A percentile compares a stretch with the other conserved stretches of the same genome.
Evolutionary conservation across 1,140 invertebrate genomes (phyloP).

Genomic region (Protaetia brevitarsis): DNA sequence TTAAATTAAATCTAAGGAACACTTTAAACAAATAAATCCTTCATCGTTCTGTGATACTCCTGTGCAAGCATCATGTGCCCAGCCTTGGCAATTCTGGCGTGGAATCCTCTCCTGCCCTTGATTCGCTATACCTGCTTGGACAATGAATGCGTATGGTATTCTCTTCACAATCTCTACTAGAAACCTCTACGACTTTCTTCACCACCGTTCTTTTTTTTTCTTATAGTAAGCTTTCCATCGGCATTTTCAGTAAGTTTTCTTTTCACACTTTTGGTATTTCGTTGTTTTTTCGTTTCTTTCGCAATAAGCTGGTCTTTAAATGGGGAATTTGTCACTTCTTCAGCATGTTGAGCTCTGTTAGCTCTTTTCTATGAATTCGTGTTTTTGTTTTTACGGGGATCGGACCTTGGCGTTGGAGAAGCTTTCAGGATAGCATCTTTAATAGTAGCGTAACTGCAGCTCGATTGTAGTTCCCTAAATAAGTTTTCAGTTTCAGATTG

Average conservation of each 20-base stretch:
- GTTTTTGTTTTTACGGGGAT: too few relatives aligned
- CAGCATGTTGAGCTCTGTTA: too few relatives aligned
- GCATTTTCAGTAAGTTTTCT: constrained; percentile 19
- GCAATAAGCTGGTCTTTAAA: too few relatives aligned
- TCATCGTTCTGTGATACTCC: constrained; percentile 4
- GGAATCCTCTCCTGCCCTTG: constrained; percentile 16
- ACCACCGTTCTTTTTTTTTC: constrained; percentile 22
- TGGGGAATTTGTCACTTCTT: too few relatives aligned
- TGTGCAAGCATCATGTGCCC: constrained; percentile 20
- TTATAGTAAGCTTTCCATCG: constrained; percentile 13
- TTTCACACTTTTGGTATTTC: too few relatives aligned
- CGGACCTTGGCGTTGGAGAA: constrained; percentile 9
- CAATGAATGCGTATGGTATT: too few relatives aligned
- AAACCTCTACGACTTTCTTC: too few relatives aligned
- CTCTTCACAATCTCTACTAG: too few relatives aligned
- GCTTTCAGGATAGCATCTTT: constrained; percentile 19
- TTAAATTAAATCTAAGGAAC: neutral
- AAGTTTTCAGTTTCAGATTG: constrained; percentile 21
- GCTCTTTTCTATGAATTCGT: too few relatives aligned
- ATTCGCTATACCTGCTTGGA: constrained; percentile 22
- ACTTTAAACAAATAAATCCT: too few relatives aligned
- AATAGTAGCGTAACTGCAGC: constrained; percentile 17
- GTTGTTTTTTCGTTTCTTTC: too few relatives aligned
- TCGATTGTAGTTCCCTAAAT: neutral
- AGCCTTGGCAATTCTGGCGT: constrained; percentile 21